Percentiles rank a stretch among this genome's conserved stretches.
Evolutionary conservation across 2,888 invertebrate genomes (phyloP).

Genomic region (Mactromeris polynyma): DNA sequence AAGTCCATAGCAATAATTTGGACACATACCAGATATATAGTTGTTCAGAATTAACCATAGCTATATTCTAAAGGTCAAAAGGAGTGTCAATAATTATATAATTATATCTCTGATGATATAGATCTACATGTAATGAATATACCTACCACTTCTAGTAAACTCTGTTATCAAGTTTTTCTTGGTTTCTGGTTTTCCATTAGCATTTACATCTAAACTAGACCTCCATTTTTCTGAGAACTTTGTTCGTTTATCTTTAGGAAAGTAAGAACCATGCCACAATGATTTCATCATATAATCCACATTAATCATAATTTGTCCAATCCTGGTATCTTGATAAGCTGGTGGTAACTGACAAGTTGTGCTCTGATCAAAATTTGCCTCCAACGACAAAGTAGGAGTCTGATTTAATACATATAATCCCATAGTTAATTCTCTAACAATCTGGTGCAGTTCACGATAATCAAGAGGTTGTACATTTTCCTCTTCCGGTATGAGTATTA

Average conservation of each 20-base stretch:
- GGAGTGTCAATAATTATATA: too few species aligned
- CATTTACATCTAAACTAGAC: constrained; percentile 84
- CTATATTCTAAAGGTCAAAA: too few species aligned
- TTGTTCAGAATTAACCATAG: too few species aligned
- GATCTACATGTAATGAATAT: neutral
- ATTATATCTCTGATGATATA: too few species aligned
- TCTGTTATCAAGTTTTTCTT: constrained; percentile 86
- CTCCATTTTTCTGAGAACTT: constrained; percentile 87
- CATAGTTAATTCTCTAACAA: constrained; percentile 86
- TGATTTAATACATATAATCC: constrained; percentile 87
- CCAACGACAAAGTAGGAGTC: constrained; percentile 85
- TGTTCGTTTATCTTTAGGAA: constrained; percentile 86
- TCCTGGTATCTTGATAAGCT: constrained; percentile 85
- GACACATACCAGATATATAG: too few species aligned
- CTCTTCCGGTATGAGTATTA: constrained; percentile 81
- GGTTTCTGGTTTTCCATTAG: constrained; percentile 84
- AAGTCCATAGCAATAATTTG: too few species aligned
- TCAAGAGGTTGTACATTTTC: constrained; percentile 77
- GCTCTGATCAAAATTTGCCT: constrained; percentile 86
- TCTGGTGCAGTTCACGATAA: constrained; percentile 86
- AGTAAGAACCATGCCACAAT: constrained; percentile 87
- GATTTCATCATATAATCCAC: constrained; percentile 87
- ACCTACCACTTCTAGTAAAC: constrained; percentile 85
- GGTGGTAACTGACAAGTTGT: constrained; percentile 86
- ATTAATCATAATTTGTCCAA: constrained; percentile 86